These are phyloP conservation scores for Podarcis siculus DNA, from an alignment of 2,797 vertebrate genomes.

Conservation along the genomic window DNA sequence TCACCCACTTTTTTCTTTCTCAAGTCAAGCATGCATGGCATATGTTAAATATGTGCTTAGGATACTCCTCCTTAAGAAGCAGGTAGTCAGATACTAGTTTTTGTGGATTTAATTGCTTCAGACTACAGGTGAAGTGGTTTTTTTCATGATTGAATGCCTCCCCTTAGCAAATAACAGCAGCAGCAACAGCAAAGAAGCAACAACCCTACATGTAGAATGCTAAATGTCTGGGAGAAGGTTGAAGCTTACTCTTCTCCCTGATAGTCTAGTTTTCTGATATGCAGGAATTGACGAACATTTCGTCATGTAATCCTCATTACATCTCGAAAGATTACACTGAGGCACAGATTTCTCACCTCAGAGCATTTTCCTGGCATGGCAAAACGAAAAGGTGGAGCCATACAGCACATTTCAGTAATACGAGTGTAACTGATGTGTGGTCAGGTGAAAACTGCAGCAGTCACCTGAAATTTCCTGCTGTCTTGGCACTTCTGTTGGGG, in stretches of 20 bases:
- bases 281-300: not conserved
- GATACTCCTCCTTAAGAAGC: not conserved
- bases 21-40: not conserved
- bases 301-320: not conserved
- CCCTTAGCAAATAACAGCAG: not conserved
- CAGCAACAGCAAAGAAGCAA: no score
- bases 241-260: not conserved
- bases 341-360: not conserved
- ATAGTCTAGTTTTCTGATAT: not conserved
- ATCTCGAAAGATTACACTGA: not conserved
- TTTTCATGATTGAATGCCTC: not conserved
- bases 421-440: not conserved
- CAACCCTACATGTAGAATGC: not conserved
- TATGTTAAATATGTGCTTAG: not conserved
- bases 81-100: not conserved
- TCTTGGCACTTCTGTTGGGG: not conserved
- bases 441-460: not conserved
- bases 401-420: not conserved
- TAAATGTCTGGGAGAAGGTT: not conserved
- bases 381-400: not conserved
- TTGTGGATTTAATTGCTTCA: not conserved
- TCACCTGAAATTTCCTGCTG: not conserved
- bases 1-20: not conserved
- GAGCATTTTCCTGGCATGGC: not conserved
- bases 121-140: not conserved